Evolutionary conservation across 2,113 vertebrate genomes (phyloP).

Genomic region (Myotis davidii): DNA sequence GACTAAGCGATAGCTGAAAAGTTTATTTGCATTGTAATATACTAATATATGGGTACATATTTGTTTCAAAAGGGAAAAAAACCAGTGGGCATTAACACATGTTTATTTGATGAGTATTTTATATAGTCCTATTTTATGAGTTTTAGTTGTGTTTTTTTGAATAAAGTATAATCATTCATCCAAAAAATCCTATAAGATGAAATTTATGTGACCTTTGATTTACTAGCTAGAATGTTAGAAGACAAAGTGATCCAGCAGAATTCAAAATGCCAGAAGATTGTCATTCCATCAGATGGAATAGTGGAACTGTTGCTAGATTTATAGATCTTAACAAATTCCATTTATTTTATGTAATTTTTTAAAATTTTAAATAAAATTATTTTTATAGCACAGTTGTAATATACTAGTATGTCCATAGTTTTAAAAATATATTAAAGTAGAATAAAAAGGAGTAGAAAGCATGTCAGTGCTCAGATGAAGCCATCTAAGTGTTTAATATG

Average conservation of each 20-base stretch:
- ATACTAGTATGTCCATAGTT: background rate
- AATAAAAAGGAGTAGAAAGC: background rate
- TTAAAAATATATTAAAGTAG: background rate
- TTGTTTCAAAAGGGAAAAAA: background rate
- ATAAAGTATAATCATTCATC: background rate
- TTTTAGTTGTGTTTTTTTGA: background rate
- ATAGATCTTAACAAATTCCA: background rate
- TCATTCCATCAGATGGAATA: background rate
- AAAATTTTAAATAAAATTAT: background rate
- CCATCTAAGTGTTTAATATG: background rate
- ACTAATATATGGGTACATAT: background rate
- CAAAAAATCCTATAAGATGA: background rate
- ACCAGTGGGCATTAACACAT: background rate
- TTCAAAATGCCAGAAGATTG: background rate
- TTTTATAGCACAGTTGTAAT: background rate
- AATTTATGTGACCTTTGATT: background rate
- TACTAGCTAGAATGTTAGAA: background rate
- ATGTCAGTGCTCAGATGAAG: background rate
- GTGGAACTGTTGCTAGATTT: background rate
- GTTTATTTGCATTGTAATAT: background rate
- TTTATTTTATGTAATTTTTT: background rate
- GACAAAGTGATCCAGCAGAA: background rate
- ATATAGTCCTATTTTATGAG: background rate
- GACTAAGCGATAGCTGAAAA: background rate
- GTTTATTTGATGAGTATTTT: background rate